Evolutionary conservation across 2,113 vertebrate genomes (phyloP), one percentile per base, ranked within the genome.

Genomic region (Miniopterus natalensis): DNA sequence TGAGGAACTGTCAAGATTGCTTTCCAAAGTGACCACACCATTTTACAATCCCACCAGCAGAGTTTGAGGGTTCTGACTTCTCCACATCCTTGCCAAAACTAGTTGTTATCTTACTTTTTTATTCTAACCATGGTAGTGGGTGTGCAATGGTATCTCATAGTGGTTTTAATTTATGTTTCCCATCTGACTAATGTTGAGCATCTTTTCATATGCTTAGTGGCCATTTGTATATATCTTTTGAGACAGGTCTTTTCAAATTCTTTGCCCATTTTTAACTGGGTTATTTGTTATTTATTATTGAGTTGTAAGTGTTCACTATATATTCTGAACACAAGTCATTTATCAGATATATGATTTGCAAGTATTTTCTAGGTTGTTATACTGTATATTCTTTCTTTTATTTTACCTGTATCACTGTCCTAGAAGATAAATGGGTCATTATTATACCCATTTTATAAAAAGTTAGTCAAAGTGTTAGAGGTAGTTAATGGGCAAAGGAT

Each of bases 371-470:
- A n/a, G 21, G 29, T 78, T 88, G 45, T 70, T 90, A 74, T n/a
- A 25, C 8, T 83, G 6, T 79, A 40, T 53, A 17, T 55, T 84
- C 36, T 66, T 84, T 81, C 6, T 79, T 92, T 45, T 77, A 85
- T 92, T 59, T 94, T 81, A 81, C 57, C 42, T 87, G 8, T 18
- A 71, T 77, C 65, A 78, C 55, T 94, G 23, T 84, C 9, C 27
- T 80, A 68, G 59, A 27, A 84, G 49, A 36, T 88, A 73, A 73
- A 63, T 88, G 29, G 14, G 17, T 85, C 45, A 75, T 75, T 88
- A 47, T 78, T 27, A 74, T 92, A 70, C n/a, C 49, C 6, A 78
- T 84, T 88, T 95, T 91, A 68, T 84, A 68, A 70, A 63, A 88
- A 91, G 20, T 63, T 88, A 83, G 42, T 70, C 51, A 53, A n/a